Evolutionary conservation across 2,888 invertebrate species (phyloP), one percentile per base, ranked within the genome.

Genomic region (Morinoia aosen): DNA sequence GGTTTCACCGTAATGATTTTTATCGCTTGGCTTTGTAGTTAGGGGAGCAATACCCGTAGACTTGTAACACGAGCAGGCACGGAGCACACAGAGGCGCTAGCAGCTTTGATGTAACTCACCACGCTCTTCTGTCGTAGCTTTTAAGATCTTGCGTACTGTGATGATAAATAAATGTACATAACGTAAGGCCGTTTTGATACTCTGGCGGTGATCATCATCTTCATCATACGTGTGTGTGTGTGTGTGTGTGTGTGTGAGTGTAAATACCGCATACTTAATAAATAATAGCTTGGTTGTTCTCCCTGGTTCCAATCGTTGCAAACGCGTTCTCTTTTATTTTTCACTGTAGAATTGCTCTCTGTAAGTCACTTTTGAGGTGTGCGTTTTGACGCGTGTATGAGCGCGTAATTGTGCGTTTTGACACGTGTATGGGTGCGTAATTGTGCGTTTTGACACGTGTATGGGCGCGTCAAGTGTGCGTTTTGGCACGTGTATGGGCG

Each of bases 131-230:
- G 76, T 76, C 76, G 76, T 76, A 76, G 76, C 76, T 90, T 48
- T 90, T 90, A 90, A 90, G 90, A 90, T 90, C 90, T 90, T 40
- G 90, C 90, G 90, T 40, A 90, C 90, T 90, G 90, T 90, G 90
- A 90, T 90, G 16, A 90, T 40, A 33, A 88, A 88, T 19, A 90
- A 76, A 39, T 90, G 90, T 90, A 90, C 90, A 90, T 90, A 90
- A 39, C 76, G 33, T 76, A 90, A 48, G 40, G 90, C 48, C 19
- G 40, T 90, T 90, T 90, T 90, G 90, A 90, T 90, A 90, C 90
- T 90, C 48, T 40, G 40, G 48, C 40, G 90, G 76, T 76, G 76
- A 76, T 76, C 76, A 33, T 76, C 76, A 76, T 76, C 76, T 48
- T 48, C 48, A 76, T 76, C 33, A 76, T 76, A 33, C 48, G 48